Conservation (phyloP, 2,113 vertebrate genomes). For the Merops nubicus region DNA sequence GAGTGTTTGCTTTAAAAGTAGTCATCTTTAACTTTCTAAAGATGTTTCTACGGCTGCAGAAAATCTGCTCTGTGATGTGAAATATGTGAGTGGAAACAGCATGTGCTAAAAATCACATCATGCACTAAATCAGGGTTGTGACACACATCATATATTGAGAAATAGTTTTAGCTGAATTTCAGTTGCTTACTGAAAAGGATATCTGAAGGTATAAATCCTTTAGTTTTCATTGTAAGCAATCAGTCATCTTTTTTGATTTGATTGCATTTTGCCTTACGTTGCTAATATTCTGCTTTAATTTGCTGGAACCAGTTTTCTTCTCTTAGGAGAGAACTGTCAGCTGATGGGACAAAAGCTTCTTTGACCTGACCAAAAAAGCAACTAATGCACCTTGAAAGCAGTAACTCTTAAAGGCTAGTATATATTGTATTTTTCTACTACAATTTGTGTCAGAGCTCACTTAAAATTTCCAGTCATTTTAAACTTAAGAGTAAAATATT, state of each 20-base stretch:
- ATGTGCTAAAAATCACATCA: not conserved
- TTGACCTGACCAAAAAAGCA: not conserved
- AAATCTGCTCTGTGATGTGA: not conserved
- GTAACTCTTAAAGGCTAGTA: not conserved
- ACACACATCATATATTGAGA: not conserved
- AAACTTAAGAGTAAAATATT: not conserved
- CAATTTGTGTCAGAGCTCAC: not conserved
- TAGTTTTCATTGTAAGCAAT: not conserved
- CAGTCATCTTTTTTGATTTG: not conserved
- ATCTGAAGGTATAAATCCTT: not conserved
- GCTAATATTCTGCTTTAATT: not conserved
- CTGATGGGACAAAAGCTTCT: not conserved
- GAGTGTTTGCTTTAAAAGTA: not conserved
- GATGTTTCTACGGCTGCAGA: not conserved
- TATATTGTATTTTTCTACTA: not conserved
- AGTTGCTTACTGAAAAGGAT: not conserved
- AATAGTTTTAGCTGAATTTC: not conserved
- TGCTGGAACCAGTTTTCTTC: not conserved
- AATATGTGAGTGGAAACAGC: not conserved
- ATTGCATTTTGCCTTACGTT: not conserved
- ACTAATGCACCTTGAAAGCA: not conserved
- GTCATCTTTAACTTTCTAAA: not conserved
- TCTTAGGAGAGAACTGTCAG: not conserved
- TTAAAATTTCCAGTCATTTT: not conserved
- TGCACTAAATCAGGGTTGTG: constrained; percentile 7